phyloP scores from a whole-genome alignment of 2,888 invertebrate species.

The Limulus polyphemus region DNA sequence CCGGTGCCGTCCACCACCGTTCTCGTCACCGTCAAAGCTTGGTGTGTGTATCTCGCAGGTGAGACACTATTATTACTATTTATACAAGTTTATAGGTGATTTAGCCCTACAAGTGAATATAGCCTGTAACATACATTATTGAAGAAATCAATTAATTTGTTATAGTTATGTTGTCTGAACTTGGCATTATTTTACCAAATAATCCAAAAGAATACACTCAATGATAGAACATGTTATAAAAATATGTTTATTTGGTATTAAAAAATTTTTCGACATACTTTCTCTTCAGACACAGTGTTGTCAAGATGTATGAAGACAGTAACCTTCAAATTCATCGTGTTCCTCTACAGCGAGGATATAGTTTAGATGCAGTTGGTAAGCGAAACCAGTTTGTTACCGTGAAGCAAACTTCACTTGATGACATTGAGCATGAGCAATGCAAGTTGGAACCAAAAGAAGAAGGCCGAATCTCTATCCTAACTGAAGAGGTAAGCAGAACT shows the following conservation, averaged over 20 bases:
- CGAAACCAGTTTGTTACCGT: constrained; percentile 20
- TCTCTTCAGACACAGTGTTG: constrained; percentile 49
- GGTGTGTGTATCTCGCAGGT: constrained; percentile 65
- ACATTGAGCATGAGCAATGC: constrained; percentile 66
- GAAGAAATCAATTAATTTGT: too few relatives aligned
- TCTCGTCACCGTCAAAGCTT: constrained; percentile 75
- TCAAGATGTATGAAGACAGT: constrained; percentile 58
- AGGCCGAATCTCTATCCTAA: constrained; percentile 62
- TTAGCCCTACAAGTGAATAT: too few relatives aligned
- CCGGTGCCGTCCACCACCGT: constrained; percentile 47
- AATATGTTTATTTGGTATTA: too few relatives aligned
- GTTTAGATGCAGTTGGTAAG: constrained; percentile 25
- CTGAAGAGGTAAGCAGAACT: constrained; percentile 50
- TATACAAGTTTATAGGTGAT: neutral
- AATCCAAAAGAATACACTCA: too few relatives aligned
- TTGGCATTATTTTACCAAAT: too few relatives aligned
- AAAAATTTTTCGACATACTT: too few relatives aligned
- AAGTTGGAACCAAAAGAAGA: constrained; percentile 67
- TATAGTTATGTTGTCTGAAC: too few relatives aligned
- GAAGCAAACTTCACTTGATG: constrained; percentile 44
- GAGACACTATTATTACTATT: constrained; percentile 13
- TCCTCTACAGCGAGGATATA: constrained; percentile 25
- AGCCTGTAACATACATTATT: too few relatives aligned
- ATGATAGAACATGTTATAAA: too few relatives aligned
- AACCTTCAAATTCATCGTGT: constrained; percentile 30